Base-by-base conservation (phyloP, 2,113 vertebrate genomes). In the Trachemys scripta region DNA sequence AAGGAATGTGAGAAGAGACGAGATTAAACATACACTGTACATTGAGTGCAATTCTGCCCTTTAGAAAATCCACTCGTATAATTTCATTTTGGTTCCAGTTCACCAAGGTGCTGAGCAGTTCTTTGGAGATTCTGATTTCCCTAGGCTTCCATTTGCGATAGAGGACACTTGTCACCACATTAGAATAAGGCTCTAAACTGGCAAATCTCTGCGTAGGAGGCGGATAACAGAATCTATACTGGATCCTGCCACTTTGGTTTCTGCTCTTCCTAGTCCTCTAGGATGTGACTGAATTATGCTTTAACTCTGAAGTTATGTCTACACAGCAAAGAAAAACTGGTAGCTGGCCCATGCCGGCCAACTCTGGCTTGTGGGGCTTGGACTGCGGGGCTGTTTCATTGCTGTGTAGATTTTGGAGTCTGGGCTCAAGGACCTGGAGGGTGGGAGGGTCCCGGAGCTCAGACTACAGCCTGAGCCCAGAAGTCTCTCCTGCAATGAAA, bases 141-240 rank as follows among this genome's bases (percentile, higher is more conserved):
- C 72, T 5, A 1, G 31, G 72, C 20, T 45, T 45, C 20, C 22
- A 14, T 45, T 24, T 76, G 42, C 5, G 5, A 25, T 25, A 45
- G 42, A 45, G 72, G 17, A 45, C 72, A 45, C 38, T 76, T 45
- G 24, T 38, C 22, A 25, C 22, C 38, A 6, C 10, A 45, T 25
- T 19, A 42, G 22, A 45, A 22, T 76, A 76, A 13, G 22, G 10
- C 42, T 10, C 42, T 76, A 45, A 27, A 11, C 42, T 76, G 45
- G 72, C 38, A 45, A 76, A 42, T 76, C 24, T 76, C 24, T 85
- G 54, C 12, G 5, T 50, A 57, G 24, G 17, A 72, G 51, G 27
- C 6, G 17, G 19, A 1, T 54, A 87, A 47, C 51, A 27, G 42
- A 90, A 38, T 19, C 31, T 50, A 84, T 20, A 1, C 0, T 0